Percentiles rank a stretch among this genome's conserved stretches.
phyloP scores from a whole-genome alignment of 2,888 invertebrate species.

The Frankliniella intonsa region DNA sequence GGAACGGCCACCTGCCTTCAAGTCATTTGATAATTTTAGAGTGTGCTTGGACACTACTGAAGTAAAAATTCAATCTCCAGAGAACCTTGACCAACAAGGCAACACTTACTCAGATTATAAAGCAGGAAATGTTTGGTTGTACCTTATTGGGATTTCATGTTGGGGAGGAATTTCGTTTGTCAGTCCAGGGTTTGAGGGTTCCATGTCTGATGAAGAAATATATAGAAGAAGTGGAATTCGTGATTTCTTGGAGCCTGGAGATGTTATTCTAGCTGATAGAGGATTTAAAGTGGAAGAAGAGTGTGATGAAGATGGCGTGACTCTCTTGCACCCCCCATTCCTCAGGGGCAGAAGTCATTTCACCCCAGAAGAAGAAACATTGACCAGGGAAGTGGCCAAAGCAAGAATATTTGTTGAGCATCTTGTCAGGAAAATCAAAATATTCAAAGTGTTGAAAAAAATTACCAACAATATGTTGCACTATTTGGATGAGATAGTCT shows the following conservation, averaged over 20 bases:
- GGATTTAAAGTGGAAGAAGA: not conserved
- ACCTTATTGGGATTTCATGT: not conserved
- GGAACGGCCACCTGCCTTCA: not conserved
- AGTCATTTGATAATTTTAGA: not conserved
- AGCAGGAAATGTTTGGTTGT: not conserved
- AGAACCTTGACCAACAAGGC: not conserved
- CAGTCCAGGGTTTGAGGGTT: not conserved
- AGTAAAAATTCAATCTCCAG: not conserved
- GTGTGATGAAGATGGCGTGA: not conserved
- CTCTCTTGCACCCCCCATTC: not conserved
- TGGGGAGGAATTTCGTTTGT: not conserved
- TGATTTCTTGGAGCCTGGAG: not conserved
- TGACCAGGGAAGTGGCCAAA: not conserved
- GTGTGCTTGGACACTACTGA: not conserved
- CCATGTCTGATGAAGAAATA: not conserved
- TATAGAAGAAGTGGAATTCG: not conserved
- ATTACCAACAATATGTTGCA: not conserved
- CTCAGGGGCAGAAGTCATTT: not conserved
- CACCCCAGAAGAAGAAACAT: not conserved
- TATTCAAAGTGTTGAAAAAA: not conserved
- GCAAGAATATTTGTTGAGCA: not conserved
- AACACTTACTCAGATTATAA: not conserved
- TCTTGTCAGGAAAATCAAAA: not conserved
- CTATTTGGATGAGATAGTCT: not conserved
- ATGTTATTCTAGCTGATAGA: not conserved